Percentiles rank a stretch among this genome's conserved stretches.
phyloP scores from a whole-genome alignment of 2,113 vertebrate genomes.

The Pogona vitticeps region DNA sequence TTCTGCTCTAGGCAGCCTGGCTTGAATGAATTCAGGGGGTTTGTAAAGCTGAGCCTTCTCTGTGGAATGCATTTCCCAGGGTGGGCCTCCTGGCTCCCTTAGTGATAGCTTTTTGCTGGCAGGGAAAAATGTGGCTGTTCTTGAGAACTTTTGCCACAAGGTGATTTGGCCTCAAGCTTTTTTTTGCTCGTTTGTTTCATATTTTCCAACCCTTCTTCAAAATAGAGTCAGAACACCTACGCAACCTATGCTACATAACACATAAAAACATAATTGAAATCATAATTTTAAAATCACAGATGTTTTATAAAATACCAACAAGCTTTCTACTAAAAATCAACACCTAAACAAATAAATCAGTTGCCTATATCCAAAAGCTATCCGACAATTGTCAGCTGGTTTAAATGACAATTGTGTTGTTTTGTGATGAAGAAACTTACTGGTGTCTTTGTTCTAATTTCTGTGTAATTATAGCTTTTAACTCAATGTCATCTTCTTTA shows the following conservation, averaged over 20 bases:
- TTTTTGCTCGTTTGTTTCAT: neutral
- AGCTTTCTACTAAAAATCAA: neutral
- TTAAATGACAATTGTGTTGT: neutral
- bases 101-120: neutral
- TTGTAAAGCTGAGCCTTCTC: neutral
- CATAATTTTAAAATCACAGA: neutral
- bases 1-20: neutral
- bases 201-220: neutral
- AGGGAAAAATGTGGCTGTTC: neutral
- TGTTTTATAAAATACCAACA: neutral
- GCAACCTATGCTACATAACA: neutral
- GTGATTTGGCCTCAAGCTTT: slow-evolving; percentile 1
- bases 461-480: neutral
- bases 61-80: neutral
- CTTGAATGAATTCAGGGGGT: neutral
- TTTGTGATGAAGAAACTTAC: neutral
- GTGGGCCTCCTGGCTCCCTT: neutral
- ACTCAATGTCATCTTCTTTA: neutral
- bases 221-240: neutral
- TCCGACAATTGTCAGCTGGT: neutral
- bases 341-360: neutral
- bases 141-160: neutral
- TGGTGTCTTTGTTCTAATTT: neutral
- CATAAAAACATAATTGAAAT: neutral
- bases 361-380: neutral